phyloP scores from a whole-genome alignment of 2,797 vertebrate species.

The Pseudochirops cupreus region DNA sequence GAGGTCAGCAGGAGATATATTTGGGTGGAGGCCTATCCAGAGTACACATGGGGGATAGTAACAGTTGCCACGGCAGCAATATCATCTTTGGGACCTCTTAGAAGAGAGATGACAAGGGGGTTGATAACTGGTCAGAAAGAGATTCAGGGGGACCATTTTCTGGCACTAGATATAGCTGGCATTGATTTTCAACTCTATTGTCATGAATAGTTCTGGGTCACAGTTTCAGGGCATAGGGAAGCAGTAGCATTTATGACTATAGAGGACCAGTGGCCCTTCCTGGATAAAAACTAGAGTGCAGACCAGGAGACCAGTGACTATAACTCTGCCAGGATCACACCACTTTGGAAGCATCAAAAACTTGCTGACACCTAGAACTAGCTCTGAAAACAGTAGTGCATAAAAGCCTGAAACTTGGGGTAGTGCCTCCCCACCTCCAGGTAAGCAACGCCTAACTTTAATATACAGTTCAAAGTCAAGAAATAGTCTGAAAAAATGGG shows the following conservation, averaged over 20 bases:
- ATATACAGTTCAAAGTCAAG: too few relatives aligned
- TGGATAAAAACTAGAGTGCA: neutral
- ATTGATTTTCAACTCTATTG: neutral
- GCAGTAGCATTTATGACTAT: neutral
- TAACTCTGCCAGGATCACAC: neutral
- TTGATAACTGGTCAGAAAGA: neutral
- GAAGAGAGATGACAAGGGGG: neutral
- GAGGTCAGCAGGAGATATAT: neutral
- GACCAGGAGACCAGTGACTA: neutral
- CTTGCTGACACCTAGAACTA: neutral
- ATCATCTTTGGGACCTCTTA: neutral
- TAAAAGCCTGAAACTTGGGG: neutral
- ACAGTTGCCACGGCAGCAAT: neutral
- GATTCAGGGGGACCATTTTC: neutral
- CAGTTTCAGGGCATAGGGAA: neutral
- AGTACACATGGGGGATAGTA: neutral
- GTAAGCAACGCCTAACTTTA: neutral
- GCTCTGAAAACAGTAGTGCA: neutral
- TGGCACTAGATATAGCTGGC: neutral
- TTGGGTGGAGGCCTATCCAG: neutral
- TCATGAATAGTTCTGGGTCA: neutral
- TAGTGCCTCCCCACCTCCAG: neutral
- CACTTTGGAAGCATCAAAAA: neutral
- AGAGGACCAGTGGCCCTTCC: neutral
- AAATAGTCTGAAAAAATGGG: too few relatives aligned